phyloP scores from a whole-genome alignment of 2,888 invertebrate species.

The Synergus umbraculus region DNA sequence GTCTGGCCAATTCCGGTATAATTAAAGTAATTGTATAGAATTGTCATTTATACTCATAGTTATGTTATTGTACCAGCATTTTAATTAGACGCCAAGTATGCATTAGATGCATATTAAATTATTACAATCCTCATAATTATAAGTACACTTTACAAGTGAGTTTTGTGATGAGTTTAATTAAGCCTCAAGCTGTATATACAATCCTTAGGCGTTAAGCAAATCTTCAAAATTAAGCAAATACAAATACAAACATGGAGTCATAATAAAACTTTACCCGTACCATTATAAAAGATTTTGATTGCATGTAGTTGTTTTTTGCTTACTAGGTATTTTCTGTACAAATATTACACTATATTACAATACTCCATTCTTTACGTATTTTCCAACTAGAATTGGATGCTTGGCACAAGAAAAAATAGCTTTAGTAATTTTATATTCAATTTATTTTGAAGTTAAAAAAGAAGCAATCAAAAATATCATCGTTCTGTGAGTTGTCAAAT shows the following conservation, averaged over 20 bases:
- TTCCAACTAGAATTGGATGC: background rate
- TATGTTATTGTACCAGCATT: background rate
- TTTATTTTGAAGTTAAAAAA: background rate
- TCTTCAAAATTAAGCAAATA: background rate
- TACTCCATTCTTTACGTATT: background rate
- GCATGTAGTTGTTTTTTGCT: background rate
- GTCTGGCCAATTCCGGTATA: background rate
- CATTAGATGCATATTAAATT: background rate
- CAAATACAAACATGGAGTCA: background rate
- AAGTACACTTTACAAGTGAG: slow-evolving; percentile 1
- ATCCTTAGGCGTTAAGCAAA: background rate
- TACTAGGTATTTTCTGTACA: background rate
- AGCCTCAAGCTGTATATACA: background rate
- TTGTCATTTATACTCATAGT: background rate
- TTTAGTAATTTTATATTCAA: background rate
- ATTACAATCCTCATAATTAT: slow-evolving; percentile 16
- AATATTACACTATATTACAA: slow-evolving; percentile 32
- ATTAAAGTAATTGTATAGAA: background rate
- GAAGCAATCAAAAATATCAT: slow-evolving; percentile 27
- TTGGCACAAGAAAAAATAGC: background rate
- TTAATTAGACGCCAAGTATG: background rate
- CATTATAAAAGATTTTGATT: background rate
- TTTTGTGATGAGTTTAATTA: background rate
- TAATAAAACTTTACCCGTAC: background rate
- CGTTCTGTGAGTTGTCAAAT: background rate